Evolutionary conservation across 2,797 vertebrate genomes (phyloP).

Genomic region (Selene dorsalis): DNA sequence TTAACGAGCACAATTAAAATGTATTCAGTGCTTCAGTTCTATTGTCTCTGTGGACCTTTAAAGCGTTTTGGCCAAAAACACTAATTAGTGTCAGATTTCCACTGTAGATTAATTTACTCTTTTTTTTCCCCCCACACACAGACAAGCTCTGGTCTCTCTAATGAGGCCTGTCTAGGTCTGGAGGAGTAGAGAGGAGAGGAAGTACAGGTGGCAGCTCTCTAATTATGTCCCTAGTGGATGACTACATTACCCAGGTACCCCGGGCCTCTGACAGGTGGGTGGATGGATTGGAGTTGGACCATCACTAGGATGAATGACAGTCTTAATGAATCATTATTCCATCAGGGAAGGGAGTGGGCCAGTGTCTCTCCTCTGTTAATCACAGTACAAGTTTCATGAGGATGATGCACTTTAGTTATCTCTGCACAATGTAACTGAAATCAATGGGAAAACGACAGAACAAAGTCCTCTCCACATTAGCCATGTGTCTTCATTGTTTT

Average conservation of each 20-base stretch:
- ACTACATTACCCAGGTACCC: conserved; percentile 83
- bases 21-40: conserved; percentile 60
- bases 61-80: conserved; percentile 72
- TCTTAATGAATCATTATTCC: conserved; percentile 60
- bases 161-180: conserved; percentile 68
- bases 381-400: conserved; percentile 17
- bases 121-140: conserved; percentile 29
- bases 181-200: conserved; percentile 62
- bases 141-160: conserved; percentile 64
- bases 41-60: conserved; percentile 67
- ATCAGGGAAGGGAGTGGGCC: conserved; percentile 34
- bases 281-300: conserved; percentile 51
- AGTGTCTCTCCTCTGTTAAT: conserved; percentile 40
- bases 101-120: conserved; percentile 76
- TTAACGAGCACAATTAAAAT: conserved; percentile 77
- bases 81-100: conserved; percentile 82
- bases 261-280: conserved; percentile 69
- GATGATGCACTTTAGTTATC: conserved; percentile 19
- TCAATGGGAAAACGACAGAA: neutral
- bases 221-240: conserved; percentile 81
- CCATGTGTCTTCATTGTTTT: neutral
- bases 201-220: conserved; percentile 77
- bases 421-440: conserved; percentile 9
- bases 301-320: conserved; percentile 65
- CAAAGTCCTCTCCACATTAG: neutral